A percentile compares a stretch with the other conserved stretches of the same genome.
Conservation (phyloP, 2,113 vertebrate species). For the Cyprinodon variegatus region DNA sequence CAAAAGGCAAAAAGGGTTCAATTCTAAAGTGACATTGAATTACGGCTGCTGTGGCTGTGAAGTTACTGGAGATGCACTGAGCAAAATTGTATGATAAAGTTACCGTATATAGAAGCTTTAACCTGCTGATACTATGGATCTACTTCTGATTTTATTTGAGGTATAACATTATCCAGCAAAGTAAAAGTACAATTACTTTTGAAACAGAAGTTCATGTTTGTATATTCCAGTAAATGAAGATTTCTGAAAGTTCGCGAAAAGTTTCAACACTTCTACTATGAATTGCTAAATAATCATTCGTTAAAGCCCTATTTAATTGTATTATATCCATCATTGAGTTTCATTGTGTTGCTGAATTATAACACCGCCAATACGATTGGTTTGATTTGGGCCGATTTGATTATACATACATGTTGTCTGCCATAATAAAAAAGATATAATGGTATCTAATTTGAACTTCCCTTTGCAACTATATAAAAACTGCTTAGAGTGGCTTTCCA, state of each 20-base stretch:
- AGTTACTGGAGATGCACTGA: background rate
- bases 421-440: too few species aligned
- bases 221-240: background rate
- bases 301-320: background rate
- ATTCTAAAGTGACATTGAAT: slow-evolving; percentile 41
- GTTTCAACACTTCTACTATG: background rate
- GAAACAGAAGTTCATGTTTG: background rate
- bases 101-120: background rate
- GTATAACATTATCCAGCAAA: too few species aligned
- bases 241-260: background rate
- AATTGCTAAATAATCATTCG: background rate
- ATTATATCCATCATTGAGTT: background rate
- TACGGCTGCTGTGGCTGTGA: background rate
- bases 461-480: background rate
- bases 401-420: background rate
- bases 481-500: background rate
- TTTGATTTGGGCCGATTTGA: background rate
- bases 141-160: background rate
- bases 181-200: background rate
- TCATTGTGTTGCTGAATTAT: background rate
- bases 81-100: background rate
- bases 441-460: too few species aligned
- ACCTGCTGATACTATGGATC: background rate
- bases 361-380: background rate
- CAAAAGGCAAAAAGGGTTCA: slow-evolving; percentile 60